Evolutionary conservation across 2,888 invertebrate genomes (phyloP).

Genomic region (Cataglyphis albicans): DNA sequence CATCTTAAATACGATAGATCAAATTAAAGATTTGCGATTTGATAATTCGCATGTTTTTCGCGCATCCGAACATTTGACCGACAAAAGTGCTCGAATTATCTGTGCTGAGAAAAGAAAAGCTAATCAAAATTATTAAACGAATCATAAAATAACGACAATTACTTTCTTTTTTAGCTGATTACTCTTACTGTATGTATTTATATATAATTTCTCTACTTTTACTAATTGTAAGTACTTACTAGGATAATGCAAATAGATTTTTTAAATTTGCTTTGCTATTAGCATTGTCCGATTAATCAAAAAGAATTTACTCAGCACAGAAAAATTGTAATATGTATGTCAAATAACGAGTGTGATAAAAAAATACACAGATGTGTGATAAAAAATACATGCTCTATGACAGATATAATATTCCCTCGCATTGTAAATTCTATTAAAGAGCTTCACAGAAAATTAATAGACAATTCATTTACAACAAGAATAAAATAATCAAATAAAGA

Average conservation of each 20-base stretch:
- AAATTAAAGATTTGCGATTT: background rate
- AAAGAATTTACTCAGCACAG: background rate
- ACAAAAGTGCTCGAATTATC: background rate
- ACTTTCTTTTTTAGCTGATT: background rate
- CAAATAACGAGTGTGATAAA: conserved; percentile 19
- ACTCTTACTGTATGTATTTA: background rate
- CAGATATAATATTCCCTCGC: conserved; percentile 13
- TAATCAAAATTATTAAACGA: background rate
- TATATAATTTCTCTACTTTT: background rate
- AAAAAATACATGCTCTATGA: conserved; percentile 1
- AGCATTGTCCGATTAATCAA: background rate
- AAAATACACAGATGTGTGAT: conserved; percentile 17
- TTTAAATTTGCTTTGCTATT: background rate
- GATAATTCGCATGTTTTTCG: background rate
- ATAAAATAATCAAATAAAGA: conserved; percentile 7
- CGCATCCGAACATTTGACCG: background rate
- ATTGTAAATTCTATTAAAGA: background rate
- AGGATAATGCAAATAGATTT: background rate
- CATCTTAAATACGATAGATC: background rate
- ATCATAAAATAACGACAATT: background rate
- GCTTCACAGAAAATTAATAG: conserved; percentile 18
- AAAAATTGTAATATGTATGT: background rate
- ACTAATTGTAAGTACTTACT: background rate
- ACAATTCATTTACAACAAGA: background rate
- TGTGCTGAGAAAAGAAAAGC: background rate